Base-by-base conservation (phyloP, 2,888 invertebrate species). In the Oscheius onirici region DNA sequence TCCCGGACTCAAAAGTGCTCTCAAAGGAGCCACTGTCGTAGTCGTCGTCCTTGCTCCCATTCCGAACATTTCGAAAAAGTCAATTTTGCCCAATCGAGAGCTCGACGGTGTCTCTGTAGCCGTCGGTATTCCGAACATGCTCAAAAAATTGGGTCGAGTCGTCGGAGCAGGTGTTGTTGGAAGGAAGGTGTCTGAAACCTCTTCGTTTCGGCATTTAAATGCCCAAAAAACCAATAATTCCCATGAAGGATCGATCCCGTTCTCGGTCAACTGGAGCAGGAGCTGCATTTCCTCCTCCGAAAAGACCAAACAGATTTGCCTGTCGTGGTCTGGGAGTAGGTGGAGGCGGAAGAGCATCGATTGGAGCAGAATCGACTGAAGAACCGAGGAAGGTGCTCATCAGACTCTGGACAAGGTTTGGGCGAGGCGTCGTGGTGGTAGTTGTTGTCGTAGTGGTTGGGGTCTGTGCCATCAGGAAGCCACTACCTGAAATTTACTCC, bases 321-420 rank as follows among this genome's bases (percentile, higher is more conserved):
- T 51, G 51, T 71, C 79, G 28, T 66, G 76, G 79, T 51, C 74
- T 69, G 46, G 79, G 79, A 70, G 76, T 73, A 67, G 79, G 79
- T 34, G 79, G 76, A 68, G 76, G 79, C 41, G 79, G 76, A 46
- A 77, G 61, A 68, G 72, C 73, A 20, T 79, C 79, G 52, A 24
- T 6, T 10, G 69, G 61, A 17, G 24, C 57, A 13, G 68, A 52
- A 20, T 68, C 68, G 10, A 68, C 58, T 8, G 68, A 68, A 15
- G 68, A 68, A 78, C 81, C 81, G 24, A 81, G 72, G 73, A 81
- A 81, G 17, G 72, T 76, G 46, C 78, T 79, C 43, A 81, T 60
- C 2, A 75, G 61, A 26, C 61, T 67, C 40, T 72, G 70, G 67
- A 81, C 71, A 11, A 76, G 66, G 46, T 76, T 76, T 44, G 78